Percentiles rank a stretch among this genome's conserved stretches.
These are phyloP conservation scores for Oasisia sp. DNA, from an alignment of 2,888 invertebrate species.

Conservation along the genomic window DNA sequence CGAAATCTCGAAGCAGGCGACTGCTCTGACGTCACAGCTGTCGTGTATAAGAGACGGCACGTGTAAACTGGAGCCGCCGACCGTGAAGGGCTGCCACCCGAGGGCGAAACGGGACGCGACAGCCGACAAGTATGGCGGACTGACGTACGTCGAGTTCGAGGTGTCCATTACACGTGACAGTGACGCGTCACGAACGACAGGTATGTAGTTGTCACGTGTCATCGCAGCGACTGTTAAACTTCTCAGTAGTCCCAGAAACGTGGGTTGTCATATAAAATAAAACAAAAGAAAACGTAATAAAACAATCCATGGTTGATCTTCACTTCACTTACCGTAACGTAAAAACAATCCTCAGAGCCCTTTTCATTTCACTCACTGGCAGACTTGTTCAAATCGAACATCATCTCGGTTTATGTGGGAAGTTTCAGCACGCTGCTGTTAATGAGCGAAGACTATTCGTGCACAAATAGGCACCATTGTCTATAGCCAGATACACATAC, in stretches of 20 bases:
- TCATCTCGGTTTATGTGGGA: too few species aligned
- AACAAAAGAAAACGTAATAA: neutral
- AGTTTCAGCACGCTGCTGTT: too few species aligned
- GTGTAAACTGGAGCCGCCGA: conserved; percentile 35
- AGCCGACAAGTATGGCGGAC: neutral
- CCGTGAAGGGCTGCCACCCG: conserved; percentile 31
- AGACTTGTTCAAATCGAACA: too few species aligned
- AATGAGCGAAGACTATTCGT: too few species aligned
- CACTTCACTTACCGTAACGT: too few species aligned
- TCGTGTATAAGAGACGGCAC: conserved; percentile 30
- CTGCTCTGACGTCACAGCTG: conserved; percentile 31
- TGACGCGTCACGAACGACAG: neutral
- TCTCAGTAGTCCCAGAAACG: neutral
- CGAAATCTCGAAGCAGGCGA: conserved; percentile 32
- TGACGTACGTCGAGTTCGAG: conserved; percentile 21
- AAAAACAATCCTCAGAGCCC: too few species aligned
- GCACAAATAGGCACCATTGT: too few species aligned
- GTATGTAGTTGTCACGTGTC: neutral
- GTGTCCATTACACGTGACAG: conserved; percentile 27
- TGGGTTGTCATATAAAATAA: neutral
- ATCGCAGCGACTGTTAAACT: neutral
- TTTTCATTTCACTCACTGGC: too few species aligned
- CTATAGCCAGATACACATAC: too few species aligned
- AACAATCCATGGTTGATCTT: too few species aligned
- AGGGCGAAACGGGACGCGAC: neutral